These are phyloP conservation scores for Rhegmatorhina hoffmannsi DNA, from an alignment of 2,113 vertebrate species.

Conservation along the genomic window DNA sequence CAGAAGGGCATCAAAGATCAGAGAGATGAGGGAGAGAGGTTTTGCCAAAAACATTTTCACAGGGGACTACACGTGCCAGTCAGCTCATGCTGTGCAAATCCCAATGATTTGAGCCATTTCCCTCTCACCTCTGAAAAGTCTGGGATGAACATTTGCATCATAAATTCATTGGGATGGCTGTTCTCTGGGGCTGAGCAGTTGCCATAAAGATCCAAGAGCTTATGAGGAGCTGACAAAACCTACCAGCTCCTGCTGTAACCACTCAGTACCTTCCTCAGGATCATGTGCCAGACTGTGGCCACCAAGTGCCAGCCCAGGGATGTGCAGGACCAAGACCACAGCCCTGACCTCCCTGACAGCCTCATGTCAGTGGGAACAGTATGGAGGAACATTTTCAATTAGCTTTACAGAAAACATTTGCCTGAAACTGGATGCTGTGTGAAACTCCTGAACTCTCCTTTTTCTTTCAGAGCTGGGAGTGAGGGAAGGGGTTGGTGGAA, in stretches of 20 bases:
- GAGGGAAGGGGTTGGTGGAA: background rate
- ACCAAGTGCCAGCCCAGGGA: background rate
- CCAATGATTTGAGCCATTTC: background rate
- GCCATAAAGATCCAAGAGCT: conserved; percentile 6
- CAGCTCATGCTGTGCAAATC: background rate
- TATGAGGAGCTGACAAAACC: background rate
- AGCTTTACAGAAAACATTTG: conserved; percentile 44
- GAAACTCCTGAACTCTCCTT: conserved; percentile 44
- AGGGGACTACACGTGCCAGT: background rate
- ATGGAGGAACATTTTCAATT: background rate
- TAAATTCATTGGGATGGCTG: background rate
- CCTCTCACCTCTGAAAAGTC: background rate
- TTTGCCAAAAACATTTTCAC: background rate
- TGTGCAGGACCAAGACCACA: background rate
- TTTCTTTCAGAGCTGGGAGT: background rate
- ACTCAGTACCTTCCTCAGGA: background rate
- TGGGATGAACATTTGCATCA: background rate
- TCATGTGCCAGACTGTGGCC: accelerated
- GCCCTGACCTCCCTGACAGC: background rate
- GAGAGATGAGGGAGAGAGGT: background rate
- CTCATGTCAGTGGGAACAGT: background rate
- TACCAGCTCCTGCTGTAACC: background rate
- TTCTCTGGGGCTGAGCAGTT: background rate
- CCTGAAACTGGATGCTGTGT: conserved; percentile 57
- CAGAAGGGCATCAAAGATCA: background rate